Base-by-base conservation (phyloP, 30 jellyfish, hydroid and myxozoan genomes). In the Kudoa iwatai region DNA sequence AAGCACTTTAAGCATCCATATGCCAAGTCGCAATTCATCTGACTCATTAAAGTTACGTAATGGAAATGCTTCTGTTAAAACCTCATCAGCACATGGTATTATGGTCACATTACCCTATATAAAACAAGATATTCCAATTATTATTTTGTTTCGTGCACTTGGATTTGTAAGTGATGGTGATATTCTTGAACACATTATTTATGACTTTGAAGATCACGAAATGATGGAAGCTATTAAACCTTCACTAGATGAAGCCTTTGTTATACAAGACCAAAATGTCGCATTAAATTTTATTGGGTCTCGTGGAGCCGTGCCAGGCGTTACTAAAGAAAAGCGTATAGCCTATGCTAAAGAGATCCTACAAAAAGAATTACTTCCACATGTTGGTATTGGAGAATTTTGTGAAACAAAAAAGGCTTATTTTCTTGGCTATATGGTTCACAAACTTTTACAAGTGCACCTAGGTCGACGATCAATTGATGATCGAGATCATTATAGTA, bases 301-400 rank as follows among this genome's bases (percentile, higher is more conserved):
- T n/a, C 89, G 99, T 15, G 89, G 99, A 16, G 99, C 99, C n/a
- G 32, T 47, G 24, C 99, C 99, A 3, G 99, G 99, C 13, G 89
- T 82, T 1, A 64, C 99, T n/a, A 64, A 81, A 32, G 99, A 81
- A 24, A 58, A 56, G 32, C 60, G 99, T 9, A 81, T 81, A 32
- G 52, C 53, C 50, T 81, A 63, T 42, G 99, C 99, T 16, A 48
- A 62, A 39, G 99, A 81, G 13, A 81, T 81, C 19, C 33, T 81
- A 53, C 99, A 81, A 51, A 81, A 81, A 25, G 99, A 81, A 53
- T 58, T 81, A 88, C 39, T 81, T 33, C 99, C 99, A 1, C 99
- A 81, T 46, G 89, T 81, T 49, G 99, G 99, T 16, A 81, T 69
- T n/a, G 59, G 99, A 48, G 90, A 81, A 40, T 81, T 63, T 48